phyloP scores from a whole-genome alignment of 2,113 vertebrate genomes.

The Mugil cephalus region DNA sequence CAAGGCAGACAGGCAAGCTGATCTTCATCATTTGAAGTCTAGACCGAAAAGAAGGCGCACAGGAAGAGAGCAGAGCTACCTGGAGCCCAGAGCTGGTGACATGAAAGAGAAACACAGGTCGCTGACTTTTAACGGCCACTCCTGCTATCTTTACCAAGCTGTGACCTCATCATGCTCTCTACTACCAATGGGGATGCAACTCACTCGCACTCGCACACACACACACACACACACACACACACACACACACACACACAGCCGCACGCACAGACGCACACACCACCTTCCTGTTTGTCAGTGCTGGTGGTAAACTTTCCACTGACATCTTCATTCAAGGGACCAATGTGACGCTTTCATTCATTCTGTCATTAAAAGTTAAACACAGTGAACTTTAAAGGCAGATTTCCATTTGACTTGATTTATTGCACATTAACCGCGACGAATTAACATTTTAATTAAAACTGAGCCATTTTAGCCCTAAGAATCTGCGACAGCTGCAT shows the following conservation, averaged over 20 bases:
- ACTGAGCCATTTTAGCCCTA: background rate
- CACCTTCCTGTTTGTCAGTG: slow-evolving; percentile 91
- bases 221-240: slow-evolving; percentile 48
- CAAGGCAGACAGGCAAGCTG: slow-evolving; percentile 4
- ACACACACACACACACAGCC: slow-evolving; percentile 31
- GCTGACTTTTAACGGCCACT: slow-evolving; percentile 52
- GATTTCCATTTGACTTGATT: background rate
- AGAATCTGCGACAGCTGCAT: slow-evolving; percentile 2
- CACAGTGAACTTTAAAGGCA: background rate
- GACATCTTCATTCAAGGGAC: slow-evolving; percentile 82
- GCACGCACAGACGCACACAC: slow-evolving; percentile 69
- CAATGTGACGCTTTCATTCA: slow-evolving; percentile 16
- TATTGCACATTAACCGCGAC: too few species aligned
- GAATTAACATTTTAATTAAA: slow-evolving; percentile 5
- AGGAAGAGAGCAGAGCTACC: slow-evolving; percentile 40
- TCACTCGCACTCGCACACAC: slow-evolving; percentile 20
- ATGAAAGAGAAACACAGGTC: slow-evolving; percentile 51
- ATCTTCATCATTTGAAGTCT: slow-evolving; percentile 44
- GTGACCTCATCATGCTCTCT: slow-evolving; percentile 69
- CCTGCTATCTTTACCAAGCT: slow-evolving; percentile 54
- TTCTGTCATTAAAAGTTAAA: background rate
- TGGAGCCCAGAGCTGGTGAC: slow-evolving; percentile 49
- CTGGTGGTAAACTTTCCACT: slow-evolving; percentile 90
- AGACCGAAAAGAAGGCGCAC: slow-evolving; percentile 18
- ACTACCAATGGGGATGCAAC: slow-evolving; percentile 68